Conservation (phyloP, 2,888 invertebrate genomes). For the Ctenicera cuprea region DNA sequence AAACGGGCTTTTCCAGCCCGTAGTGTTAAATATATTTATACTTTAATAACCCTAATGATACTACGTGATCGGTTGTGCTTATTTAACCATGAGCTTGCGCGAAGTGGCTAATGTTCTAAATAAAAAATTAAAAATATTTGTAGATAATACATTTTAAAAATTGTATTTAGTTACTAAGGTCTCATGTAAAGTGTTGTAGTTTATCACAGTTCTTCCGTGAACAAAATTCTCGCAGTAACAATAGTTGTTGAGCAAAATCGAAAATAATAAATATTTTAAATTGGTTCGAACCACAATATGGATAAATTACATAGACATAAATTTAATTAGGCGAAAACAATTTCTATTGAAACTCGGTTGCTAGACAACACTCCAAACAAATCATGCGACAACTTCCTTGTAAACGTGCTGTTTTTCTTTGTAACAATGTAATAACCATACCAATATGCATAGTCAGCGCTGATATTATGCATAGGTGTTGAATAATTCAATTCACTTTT, state of each 20-base stretch:
- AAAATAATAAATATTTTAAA: no score
- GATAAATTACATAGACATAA: no score
- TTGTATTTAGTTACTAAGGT: no score
- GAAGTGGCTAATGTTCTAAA: not conserved
- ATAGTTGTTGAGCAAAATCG: no score
- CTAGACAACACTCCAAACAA: no score
- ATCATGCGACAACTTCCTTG: not conserved
- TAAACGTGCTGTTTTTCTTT: constrained; percentile 4
- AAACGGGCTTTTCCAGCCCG: not conserved
- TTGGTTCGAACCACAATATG: no score
- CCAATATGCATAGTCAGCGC: constrained; percentile 17
- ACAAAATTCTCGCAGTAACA: no score
- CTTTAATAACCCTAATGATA: not conserved
- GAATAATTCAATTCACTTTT: constrained; percentile 33
- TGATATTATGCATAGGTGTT: constrained; percentile 18
- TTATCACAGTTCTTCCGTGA: no score
- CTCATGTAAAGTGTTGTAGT: no score
- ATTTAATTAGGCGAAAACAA: no score
- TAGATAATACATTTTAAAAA: no score
- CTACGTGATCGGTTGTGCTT: constrained; percentile 14
- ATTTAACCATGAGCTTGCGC: not conserved
- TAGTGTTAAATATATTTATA: not conserved
- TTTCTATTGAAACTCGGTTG: no score
- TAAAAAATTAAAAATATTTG: not conserved
- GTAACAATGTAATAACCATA: constrained; percentile 17